phyloP scores from a whole-genome alignment of 2,888 invertebrate genomes.

The Hydriomena furcata region DNA sequence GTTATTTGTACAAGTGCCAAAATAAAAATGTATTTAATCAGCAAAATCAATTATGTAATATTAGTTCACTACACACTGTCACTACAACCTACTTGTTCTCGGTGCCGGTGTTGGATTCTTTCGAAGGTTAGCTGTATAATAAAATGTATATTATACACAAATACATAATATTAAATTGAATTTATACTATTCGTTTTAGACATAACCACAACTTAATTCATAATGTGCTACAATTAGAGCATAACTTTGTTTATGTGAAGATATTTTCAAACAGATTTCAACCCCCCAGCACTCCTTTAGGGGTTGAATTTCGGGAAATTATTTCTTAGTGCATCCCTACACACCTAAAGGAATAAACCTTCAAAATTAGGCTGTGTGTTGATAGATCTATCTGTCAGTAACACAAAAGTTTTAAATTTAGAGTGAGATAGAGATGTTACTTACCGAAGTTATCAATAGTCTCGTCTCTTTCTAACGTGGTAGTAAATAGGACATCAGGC shows the following conservation, averaged over 20 bases:
- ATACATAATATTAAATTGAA: too few relatives aligned
- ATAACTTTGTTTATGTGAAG: too few relatives aligned
- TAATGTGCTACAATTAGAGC: too few relatives aligned
- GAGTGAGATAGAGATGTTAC: slow-evolving; percentile 30
- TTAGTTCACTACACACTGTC: slow-evolving; percentile 55
- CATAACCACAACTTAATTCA: slow-evolving; percentile 23
- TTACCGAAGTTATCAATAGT: slow-evolving; percentile 92
- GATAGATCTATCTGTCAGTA: too few relatives aligned
- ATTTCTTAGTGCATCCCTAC: too few relatives aligned
- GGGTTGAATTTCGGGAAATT: too few relatives aligned
- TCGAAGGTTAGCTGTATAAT: slow-evolving; percentile 69
- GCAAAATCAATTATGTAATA: slow-evolving; percentile 9
- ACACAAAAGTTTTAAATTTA: too few relatives aligned
- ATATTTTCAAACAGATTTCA: too few relatives aligned
- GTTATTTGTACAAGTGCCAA: not conserved
- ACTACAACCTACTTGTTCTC: slow-evolving; percentile 68
- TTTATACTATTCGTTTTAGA: slow-evolving; percentile 5
- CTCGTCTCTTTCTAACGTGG: slow-evolving; percentile 91
- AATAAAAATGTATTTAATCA: slow-evolving; percentile 1
- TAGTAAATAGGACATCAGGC: slow-evolving; percentile 87
- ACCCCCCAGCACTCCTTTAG: too few relatives aligned
- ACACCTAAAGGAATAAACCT: too few relatives aligned
- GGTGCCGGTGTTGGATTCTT: slow-evolving; percentile 56
- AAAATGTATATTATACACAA: slow-evolving; percentile 30
- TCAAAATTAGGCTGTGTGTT: too few relatives aligned